Evolutionary conservation across 2,113 vertebrate genomes (phyloP).

Genomic region (Progne subis): DNA sequence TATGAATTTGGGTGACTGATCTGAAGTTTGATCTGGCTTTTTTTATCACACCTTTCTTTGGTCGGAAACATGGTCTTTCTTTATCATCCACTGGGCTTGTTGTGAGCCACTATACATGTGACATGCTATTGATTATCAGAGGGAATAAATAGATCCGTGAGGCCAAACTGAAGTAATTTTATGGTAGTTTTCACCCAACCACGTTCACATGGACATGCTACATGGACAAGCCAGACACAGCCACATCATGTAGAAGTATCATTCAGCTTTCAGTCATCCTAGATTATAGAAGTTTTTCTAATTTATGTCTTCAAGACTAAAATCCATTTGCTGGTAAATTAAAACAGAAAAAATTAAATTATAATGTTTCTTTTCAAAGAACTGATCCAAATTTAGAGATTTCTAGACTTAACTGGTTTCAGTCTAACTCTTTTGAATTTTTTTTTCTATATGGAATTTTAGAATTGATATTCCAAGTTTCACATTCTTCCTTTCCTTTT

Average conservation of each 20-base stretch:
- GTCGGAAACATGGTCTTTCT: neutral
- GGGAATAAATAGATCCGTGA: neutral
- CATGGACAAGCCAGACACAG: neutral
- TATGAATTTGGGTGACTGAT: neutral
- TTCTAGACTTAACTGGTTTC: neutral
- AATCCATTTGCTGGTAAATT: neutral
- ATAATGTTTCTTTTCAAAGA: neutral
- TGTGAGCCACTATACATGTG: neutral
- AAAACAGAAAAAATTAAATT: neutral
- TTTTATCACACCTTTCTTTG: neutral
- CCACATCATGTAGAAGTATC: accelerated
- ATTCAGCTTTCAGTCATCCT: neutral
- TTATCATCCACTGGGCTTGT: neutral
- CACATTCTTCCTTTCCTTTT: neutral
- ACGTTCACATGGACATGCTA: accelerated
- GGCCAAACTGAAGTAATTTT: neutral
- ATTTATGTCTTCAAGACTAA: neutral
- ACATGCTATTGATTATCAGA: neutral
- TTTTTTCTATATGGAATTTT: neutral
- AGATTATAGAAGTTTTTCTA: neutral
- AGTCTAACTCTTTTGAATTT: neutral
- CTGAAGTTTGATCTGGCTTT: neutral
- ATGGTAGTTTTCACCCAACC: too few species aligned
- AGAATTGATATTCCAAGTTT: neutral
- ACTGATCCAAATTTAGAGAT: neutral